A percentile compares a stretch with the other conserved stretches of the same genome.
phyloP scores from a whole-genome alignment of 2,113 vertebrate species.

The Charadrius vociferus region DNA sequence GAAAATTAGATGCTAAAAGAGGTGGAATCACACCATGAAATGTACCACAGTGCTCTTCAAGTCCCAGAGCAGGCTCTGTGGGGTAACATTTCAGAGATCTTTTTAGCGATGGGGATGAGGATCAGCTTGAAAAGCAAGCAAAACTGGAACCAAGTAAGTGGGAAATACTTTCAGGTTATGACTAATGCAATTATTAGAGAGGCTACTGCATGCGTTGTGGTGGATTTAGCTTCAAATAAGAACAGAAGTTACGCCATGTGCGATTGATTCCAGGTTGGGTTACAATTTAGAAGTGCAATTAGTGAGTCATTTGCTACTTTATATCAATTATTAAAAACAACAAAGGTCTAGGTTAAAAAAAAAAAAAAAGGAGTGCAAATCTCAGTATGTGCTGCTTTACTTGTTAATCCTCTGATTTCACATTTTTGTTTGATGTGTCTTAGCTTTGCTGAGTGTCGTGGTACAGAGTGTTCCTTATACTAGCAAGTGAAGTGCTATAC shows the following conservation, averaged over 20 bases:
- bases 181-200: conserved; percentile 53
- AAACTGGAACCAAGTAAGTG: conserved; percentile 31
- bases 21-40: background rate
- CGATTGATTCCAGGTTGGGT: conserved; percentile 58
- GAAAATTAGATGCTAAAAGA: background rate
- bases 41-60: background rate
- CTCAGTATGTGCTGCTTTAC: background rate
- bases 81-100: background rate
- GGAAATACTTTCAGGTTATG: conserved; percentile 46
- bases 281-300: conserved; percentile 46
- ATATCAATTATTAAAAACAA: conserved; percentile 56
- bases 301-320: conserved; percentile 56
- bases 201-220: background rate
- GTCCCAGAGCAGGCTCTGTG: background rate
- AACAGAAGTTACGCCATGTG: conserved; percentile 22
- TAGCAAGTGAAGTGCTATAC: rapidly evolving
- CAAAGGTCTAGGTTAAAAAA: conserved; percentile 42
- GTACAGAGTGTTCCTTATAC: background rate
- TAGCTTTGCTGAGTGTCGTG: background rate
- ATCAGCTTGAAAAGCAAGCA: conserved; percentile 26
- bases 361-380: background rate
- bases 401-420: background rate
- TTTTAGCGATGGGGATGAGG: background rate
- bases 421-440: background rate
- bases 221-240: conserved; percentile 27